Conservation (phyloP, 2,113 vertebrate genomes). For the Xiphorhynchus elegans region DNA sequence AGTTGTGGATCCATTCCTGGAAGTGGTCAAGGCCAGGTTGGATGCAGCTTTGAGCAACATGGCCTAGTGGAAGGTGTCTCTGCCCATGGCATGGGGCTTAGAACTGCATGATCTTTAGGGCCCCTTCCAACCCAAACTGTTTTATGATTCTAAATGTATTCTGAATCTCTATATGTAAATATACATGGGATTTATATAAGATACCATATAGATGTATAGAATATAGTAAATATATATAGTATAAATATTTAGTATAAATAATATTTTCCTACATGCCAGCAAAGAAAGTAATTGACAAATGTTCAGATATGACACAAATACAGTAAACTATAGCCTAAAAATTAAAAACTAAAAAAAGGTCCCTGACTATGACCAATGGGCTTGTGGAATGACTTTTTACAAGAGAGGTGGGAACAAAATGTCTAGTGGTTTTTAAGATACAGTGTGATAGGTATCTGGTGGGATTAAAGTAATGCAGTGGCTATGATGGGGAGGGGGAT, state of each 20-base stretch:
- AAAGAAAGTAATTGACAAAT: neutral
- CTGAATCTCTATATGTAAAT: neutral
- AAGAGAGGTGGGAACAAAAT: neutral
- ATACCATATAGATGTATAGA: neutral
- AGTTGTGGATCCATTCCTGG: neutral
- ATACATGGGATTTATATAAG: neutral
- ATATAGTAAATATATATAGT: neutral
- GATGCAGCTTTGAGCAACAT: neutral
- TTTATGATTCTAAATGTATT: neutral
- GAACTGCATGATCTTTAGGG: neutral
- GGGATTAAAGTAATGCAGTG: neutral
- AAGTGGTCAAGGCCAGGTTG: neutral
- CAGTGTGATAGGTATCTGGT: neutral
- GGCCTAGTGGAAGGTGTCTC: neutral
- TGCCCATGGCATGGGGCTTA: neutral
- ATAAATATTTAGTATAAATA: neutral
- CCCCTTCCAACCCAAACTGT: neutral
- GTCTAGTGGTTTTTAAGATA: neutral
- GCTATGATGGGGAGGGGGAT: neutral
- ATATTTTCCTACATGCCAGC: neutral
- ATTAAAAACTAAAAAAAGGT: neutral
- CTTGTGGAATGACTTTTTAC: neutral
- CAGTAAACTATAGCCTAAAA: neutral
- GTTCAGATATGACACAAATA: neutral
- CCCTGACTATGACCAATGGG: neutral